Conservation (phyloP, 2,113 vertebrate species). For the Coryphaenoides rupestris region DNA sequence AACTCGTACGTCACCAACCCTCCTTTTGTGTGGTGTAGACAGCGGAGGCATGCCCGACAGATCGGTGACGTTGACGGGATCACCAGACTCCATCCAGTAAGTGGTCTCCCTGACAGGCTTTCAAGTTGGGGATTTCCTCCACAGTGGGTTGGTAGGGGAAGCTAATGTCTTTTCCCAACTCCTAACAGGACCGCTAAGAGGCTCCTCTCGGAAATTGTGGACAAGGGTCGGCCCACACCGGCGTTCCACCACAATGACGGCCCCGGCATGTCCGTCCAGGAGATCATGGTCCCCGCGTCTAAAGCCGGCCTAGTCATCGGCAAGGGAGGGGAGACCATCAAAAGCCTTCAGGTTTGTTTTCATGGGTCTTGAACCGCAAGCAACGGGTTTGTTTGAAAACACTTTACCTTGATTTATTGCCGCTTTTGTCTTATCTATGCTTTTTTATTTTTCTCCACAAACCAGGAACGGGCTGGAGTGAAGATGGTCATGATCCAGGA, state of each 20-base stretch:
- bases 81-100: conserved; percentile 92
- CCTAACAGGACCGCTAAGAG: conserved; percentile 83
- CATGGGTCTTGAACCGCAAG: neutral
- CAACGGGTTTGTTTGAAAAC: too few species aligned
- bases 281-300: conserved; percentile 95
- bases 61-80: conserved; percentile 92
- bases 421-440: neutral
- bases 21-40: conserved; percentile 66
- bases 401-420: neutral
- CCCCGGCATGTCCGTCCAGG: conserved; percentile 93
- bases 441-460: too few species aligned
- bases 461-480: conserved; percentile 91
- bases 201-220: conserved; percentile 91
- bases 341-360: conserved; percentile 88
- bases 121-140: too few species aligned
- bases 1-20: neutral
- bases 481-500: conserved; percentile 99
- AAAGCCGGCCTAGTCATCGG: conserved; percentile 98
- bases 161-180: neutral
- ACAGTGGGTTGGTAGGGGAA: neutral
- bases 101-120: conserved; percentile 46
- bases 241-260: conserved; percentile 93
- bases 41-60: conserved; percentile 95
- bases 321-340: conserved; percentile 97
- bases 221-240: conserved; percentile 94